Evolutionary conservation across 2,113 vertebrate genomes (phyloP).

Genomic region (Benitochromis conjunctus): DNA sequence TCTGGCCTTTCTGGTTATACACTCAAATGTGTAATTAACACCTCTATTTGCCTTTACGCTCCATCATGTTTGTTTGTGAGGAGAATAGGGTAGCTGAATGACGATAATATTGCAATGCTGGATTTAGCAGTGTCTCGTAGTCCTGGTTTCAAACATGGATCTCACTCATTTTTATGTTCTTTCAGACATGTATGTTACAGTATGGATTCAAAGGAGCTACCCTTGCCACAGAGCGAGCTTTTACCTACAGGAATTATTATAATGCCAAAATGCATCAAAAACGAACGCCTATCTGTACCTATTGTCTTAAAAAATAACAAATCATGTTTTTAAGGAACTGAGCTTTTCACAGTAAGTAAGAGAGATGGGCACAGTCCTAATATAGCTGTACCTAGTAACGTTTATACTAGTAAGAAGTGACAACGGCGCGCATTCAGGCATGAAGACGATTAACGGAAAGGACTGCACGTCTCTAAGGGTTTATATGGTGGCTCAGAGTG

Average conservation of each 20-base stretch:
- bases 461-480: neutral
- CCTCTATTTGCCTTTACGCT: conserved; percentile 7
- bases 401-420: neutral
- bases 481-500: neutral
- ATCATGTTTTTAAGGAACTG: neutral
- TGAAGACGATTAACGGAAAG: neutral
- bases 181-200: neutral
- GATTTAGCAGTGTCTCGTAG: neutral
- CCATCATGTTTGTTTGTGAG: neutral
- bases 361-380: neutral
- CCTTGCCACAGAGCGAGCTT: neutral
- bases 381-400: neutral
- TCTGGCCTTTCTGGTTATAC: conserved; percentile 24
- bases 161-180: neutral
- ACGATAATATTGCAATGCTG: neutral
- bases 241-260: neutral
- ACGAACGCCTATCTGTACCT: neutral
- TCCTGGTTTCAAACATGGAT: neutral
- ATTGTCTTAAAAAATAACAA: neutral
- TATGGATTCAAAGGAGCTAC: neutral
- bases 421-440: neutral
- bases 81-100: neutral
- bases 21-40: conserved; percentile 31
- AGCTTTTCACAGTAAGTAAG: neutral
- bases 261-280: neutral